Evolutionary conservation across 2,113 vertebrate species (phyloP).

Genomic region (Picathartes gymnocephalus): DNA sequence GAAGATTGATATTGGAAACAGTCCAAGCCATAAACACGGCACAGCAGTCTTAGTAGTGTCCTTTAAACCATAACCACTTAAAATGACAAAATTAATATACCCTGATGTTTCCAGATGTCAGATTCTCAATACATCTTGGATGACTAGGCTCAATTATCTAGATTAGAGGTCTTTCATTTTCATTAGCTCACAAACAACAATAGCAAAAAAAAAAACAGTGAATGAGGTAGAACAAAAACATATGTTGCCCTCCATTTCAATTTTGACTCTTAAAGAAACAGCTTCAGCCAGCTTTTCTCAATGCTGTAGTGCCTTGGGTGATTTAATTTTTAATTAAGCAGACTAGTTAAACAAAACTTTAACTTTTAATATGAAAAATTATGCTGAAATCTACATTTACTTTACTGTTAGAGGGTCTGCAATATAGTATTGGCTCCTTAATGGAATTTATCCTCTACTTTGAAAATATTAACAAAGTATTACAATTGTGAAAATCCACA

Average conservation of each 20-base stretch:
- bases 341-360: background rate
- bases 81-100: background rate
- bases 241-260: background rate
- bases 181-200: background rate
- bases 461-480: background rate
- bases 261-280: background rate
- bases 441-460: background rate
- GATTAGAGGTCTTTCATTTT: background rate
- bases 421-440: background rate
- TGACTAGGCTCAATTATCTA: background rate
- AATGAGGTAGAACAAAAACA: background rate
- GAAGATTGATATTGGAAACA: background rate
- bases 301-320: background rate
- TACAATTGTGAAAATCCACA: background rate
- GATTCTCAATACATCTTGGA: background rate
- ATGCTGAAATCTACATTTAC: background rate
- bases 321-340: background rate
- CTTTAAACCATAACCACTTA: background rate
- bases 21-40: background rate
- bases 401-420: background rate
- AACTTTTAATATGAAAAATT: background rate
- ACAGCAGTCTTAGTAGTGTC: background rate
- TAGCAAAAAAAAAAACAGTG: background rate
- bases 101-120: background rate
- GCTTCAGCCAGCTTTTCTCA: background rate